phyloP scores from a whole-genome alignment of 2,797 vertebrate species.

The Pangasius larnaudii region DNA sequence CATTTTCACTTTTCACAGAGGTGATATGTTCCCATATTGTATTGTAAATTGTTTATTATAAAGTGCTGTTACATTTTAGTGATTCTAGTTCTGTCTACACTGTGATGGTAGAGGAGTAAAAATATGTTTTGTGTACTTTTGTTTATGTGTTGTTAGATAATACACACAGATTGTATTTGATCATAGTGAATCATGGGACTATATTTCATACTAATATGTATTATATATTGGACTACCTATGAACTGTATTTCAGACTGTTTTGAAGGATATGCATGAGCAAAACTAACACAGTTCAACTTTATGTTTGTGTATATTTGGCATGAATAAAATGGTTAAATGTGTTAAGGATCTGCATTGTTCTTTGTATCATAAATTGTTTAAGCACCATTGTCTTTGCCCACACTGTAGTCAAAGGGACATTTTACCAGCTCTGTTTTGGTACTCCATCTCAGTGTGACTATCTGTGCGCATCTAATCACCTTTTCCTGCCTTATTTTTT shows the following conservation, averaged over 20 bases:
- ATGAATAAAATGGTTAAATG: constrained; percentile 73
- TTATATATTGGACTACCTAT: background rate
- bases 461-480: constrained; percentile 13
- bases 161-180: constrained; percentile 6
- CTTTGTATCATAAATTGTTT: background rate
- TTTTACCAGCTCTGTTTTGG: background rate
- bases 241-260: constrained; percentile 41
- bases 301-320: constrained; percentile 70
- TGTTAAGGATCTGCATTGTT: background rate
- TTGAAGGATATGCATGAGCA: constrained; percentile 52
- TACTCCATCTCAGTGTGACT: background rate
- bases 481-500: constrained; percentile 6
- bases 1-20: constrained; percentile 10
- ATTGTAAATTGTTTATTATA: constrained; percentile 64
- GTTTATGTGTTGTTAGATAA: constrained; percentile 20
- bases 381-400: constrained; percentile 1
- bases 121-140: constrained; percentile 22
- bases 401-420: background rate
- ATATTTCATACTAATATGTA: background rate
- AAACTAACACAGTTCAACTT: constrained; percentile 53
- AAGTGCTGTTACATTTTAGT: constrained; percentile 56
- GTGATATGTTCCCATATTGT: constrained; percentile 40
- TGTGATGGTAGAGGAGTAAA: constrained; percentile 28
- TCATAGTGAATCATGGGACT: constrained; percentile 16
- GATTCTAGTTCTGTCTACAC: constrained; percentile 35